Conservation (phyloP, 2,113 vertebrate genomes). For the Apistogramma diplotaenia region DNA sequence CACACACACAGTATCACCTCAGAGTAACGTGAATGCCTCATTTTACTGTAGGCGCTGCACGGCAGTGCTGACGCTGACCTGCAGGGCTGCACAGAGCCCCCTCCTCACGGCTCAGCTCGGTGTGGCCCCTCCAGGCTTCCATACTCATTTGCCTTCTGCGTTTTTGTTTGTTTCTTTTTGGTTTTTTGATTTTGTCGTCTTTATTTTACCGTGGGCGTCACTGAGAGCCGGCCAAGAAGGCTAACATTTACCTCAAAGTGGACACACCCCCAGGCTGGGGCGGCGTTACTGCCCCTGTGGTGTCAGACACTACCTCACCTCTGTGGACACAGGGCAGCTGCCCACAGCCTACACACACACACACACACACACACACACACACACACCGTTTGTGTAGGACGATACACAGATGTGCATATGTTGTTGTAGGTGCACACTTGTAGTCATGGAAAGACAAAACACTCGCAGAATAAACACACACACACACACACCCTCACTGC, state of each 20-base stretch:
- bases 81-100: constrained; percentile 63
- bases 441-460: constrained; percentile 47
- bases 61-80: constrained; percentile 61
- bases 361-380: constrained; percentile 60
- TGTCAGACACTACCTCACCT: constrained; percentile 84
- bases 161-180: constrained; percentile 14
- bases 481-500: constrained; percentile 42
- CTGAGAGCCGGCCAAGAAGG: constrained; percentile 72
- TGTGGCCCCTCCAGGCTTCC: constrained; percentile 71
- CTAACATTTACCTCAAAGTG: constrained; percentile 80
- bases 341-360: constrained; percentile 70
- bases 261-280: constrained; percentile 76
- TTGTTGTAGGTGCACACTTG: constrained; percentile 37
- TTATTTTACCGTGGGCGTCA: constrained; percentile 48
- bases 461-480: constrained; percentile 25
- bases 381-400: constrained; percentile 40
- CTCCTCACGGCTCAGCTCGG: constrained; percentile 62
- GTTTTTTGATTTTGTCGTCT: constrained; percentile 24
- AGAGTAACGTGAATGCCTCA: constrained; percentile 80
- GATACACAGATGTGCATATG: constrained; percentile 38
- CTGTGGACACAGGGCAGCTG: constrained; percentile 79
- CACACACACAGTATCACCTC: constrained; percentile 73
- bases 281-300: constrained; percentile 73
- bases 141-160: constrained; percentile 67
- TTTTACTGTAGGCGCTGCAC: constrained; percentile 73